These are phyloP conservation scores for Acanthoscelides obtectus DNA, from an alignment of 2,888 invertebrate species.

Conservation along the genomic window DNA sequence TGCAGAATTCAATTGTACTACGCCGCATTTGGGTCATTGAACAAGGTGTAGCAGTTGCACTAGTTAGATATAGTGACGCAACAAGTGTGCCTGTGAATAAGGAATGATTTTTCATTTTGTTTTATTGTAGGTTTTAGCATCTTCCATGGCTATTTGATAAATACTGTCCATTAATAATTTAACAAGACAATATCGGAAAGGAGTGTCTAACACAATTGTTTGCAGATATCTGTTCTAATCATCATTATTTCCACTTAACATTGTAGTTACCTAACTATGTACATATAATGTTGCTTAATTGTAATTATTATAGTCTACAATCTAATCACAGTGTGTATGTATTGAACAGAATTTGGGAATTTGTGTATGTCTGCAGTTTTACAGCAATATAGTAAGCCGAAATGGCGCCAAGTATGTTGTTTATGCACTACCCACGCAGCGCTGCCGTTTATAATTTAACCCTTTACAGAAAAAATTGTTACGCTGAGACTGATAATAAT, in stretches of 20 bases:
- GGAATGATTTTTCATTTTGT: neutral
- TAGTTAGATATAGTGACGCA: neutral
- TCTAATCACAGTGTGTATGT: too few relatives aligned
- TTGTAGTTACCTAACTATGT: neutral
- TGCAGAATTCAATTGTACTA: constrained; percentile 1
- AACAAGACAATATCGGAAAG: neutral
- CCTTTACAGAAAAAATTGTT: too few relatives aligned
- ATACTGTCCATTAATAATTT: neutral
- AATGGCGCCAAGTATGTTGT: too few relatives aligned
- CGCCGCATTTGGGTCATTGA: neutral
- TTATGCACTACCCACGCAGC: too few relatives aligned
- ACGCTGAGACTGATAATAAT: too few relatives aligned
- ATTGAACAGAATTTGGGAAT: too few relatives aligned
- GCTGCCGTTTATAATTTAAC: too few relatives aligned
- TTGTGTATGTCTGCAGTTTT: too few relatives aligned
- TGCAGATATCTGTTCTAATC: neutral
- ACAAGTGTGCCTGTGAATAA: neutral
- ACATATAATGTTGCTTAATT: neutral
- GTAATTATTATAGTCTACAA: too few relatives aligned
- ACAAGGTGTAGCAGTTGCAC: constrained; percentile 1
- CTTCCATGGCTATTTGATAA: neutral
- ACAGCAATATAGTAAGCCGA: too few relatives aligned
- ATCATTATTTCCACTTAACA: neutral
- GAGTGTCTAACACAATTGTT: neutral
- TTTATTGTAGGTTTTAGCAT: neutral